Evolutionary conservation across 2,888 invertebrate genomes (phyloP).

Genomic region (Strigamia crassipes): DNA sequence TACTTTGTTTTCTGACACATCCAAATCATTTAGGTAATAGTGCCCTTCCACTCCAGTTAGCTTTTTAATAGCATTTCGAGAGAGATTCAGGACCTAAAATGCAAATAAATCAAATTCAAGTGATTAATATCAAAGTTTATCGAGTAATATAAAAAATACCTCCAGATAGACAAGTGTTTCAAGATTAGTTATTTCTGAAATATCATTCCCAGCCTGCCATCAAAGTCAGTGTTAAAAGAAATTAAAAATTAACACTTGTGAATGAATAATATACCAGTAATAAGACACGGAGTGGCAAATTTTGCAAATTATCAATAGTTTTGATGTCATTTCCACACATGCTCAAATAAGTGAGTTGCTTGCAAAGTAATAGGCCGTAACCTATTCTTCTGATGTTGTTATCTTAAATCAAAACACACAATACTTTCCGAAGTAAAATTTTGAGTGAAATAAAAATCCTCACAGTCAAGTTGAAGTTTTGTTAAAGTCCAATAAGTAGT

Average conservation of each 20-base stretch:
- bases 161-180: conserved; percentile 20
- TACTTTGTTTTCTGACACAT: neutral
- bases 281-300: neutral
- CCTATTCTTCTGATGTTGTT: conserved; percentile 22
- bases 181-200: neutral
- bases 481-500: neutral
- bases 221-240: neutral
- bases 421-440: neutral
- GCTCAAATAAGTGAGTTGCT: neutral
- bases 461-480: conserved; percentile 30
- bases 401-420: neutral
- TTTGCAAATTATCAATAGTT: neutral
- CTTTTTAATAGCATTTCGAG: neutral
- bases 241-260: no score
- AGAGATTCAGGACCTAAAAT: neutral
- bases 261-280: neutral
- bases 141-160: neutral
- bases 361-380: neutral
- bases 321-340: neutral
- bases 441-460: neutral
- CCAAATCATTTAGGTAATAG: neutral
- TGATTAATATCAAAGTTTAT: neutral
- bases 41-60: neutral
- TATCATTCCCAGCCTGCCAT: neutral
- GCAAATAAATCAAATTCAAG: neutral